Conservation (phyloP, 2,797 vertebrate species). For the Oreochromis grahami region DNA sequence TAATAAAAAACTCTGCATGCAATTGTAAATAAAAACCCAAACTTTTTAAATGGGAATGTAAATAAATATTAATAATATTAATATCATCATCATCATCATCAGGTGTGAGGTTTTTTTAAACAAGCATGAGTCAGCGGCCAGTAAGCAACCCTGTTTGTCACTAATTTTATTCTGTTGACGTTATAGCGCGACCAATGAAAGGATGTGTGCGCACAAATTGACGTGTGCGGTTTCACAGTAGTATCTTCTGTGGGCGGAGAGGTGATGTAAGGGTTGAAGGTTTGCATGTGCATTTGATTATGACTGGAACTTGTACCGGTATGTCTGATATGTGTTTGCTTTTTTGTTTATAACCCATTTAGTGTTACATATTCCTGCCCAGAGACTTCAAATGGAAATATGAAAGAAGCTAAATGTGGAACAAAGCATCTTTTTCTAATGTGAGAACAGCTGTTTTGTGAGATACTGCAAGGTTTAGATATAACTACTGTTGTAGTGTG, state of each 20-base stretch:
- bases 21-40: neutral
- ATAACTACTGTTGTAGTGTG: neutral
- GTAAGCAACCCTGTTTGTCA: neutral
- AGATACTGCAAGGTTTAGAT: neutral
- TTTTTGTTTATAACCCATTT: neutral
- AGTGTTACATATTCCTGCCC: neutral
- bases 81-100: neutral
- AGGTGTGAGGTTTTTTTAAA: neutral
- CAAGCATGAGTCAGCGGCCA: accelerated
- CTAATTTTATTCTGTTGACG: neutral
- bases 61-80: neutral
- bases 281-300: neutral
- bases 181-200: neutral
- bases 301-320: neutral
- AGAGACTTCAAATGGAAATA: neutral
- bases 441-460: neutral
- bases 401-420: neutral
- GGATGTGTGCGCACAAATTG: neutral
- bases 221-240: neutral
- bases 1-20: neutral
- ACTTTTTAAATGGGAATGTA: neutral
- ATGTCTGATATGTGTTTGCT: neutral
- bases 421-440: neutral
- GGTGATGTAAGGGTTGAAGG: neutral
- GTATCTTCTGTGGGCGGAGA: neutral